Evolutionary conservation across 2,797 vertebrate genomes (phyloP), one percentile per base, ranked within the genome.

Genomic region (Xyrichtys novacula): DNA sequence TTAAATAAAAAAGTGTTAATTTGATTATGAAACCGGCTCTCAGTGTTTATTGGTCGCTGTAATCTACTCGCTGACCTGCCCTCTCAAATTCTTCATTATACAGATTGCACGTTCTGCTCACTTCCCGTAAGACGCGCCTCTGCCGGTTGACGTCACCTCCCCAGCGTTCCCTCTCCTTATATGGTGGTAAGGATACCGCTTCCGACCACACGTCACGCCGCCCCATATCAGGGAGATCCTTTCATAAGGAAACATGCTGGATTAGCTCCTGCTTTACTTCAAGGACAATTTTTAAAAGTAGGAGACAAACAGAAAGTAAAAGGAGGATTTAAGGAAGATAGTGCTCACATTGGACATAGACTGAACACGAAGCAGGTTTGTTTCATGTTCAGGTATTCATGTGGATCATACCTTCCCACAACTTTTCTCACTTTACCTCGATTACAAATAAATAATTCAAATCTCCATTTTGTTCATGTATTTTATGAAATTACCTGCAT

Each of bases 51-150:
- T 42, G 19, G 57, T 7, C 10, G 16, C 29, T 52, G n/a, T 31
- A 50, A 56, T 62, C 38, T 8, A 20, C 58, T 43, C n/a, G 63
- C 28, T 79, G 53, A 52, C 64, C 73, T 50, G 65, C 19, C 75
- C 68, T 78, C 73, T 59, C 12, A 25, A 42, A 46, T 34, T 67
- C 71, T 32, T 73, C 58, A 67, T 76, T 38, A 56, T 32, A 67
- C 69, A 16, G 53, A 85, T 79, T 69, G 79, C 32, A 34, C 34
- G 48, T 61, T 48, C 42, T 42, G 67, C 32, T 80, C 85, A 79
- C 71, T 94, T 95, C 92, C 91, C 83, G 93, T 91, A 93, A 93
- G 0, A 71, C 89, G 83, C 90, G 86, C 92, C 93, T 54, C 76
- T 85, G 58, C 32, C 25, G 3, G 17, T 63, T 92, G 91, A 94